A percentile compares a stretch with the other conserved stretches of the same genome.
Evolutionary conservation across 2,113 vertebrate genomes (phyloP).

Genomic region (Vulpes vulpes): DNA sequence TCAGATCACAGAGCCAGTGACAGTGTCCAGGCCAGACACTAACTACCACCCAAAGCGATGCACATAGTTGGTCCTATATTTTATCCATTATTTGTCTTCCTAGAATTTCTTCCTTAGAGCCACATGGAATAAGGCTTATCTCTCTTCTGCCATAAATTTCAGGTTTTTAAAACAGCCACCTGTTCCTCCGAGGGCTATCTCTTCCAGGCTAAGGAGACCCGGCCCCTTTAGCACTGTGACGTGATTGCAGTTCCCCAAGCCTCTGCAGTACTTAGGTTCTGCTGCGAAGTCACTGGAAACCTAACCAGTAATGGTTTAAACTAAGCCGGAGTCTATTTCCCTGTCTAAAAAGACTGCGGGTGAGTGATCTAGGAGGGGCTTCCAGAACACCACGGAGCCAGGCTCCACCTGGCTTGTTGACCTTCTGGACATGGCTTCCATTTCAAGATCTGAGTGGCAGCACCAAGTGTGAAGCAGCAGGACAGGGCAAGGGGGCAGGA

Average conservation of each 20-base stretch:
- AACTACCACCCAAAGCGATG: background rate
- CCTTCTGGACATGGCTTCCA: background rate
- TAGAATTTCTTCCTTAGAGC: background rate
- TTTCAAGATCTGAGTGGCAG: too few species aligned
- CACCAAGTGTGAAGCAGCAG: background rate
- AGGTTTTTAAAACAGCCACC: background rate
- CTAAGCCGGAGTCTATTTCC: background rate
- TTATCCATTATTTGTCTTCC: conserved; percentile 21
- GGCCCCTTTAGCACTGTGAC: background rate
- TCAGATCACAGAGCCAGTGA: background rate
- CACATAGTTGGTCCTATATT: background rate
- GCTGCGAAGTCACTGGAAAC: background rate
- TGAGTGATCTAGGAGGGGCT: background rate
- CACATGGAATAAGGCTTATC: background rate
- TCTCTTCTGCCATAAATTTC: background rate
- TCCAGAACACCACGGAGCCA: background rate
- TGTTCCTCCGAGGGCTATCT: background rate
- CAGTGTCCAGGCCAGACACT: background rate
- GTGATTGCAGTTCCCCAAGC: background rate
- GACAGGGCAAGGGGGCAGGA: background rate
- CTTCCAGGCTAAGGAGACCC: background rate
- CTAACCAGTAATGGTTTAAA: background rate
- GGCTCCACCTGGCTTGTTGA: background rate
- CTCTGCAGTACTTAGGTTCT: background rate
- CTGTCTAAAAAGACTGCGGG: background rate